These are phyloP conservation scores for Tinea trinotella DNA, from an alignment of 2,888 invertebrate species.

Conservation along the genomic window DNA sequence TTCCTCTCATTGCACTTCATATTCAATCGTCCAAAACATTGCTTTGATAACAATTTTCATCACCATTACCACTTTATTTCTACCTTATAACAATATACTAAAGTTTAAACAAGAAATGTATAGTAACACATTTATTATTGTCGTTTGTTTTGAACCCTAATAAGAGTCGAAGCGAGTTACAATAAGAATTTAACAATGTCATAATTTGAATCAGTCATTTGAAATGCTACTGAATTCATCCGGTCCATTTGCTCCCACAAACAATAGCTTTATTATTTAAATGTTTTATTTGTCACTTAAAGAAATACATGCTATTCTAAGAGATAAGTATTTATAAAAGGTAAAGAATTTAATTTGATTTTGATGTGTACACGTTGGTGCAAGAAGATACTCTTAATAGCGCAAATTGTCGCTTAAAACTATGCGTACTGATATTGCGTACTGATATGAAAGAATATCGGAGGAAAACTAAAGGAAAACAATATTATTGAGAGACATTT, in stretches of 20 bases:
- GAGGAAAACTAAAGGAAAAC: too few relatives aligned
- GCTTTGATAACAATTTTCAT: neutral
- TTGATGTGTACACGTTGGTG: too few relatives aligned
- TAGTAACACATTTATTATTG: neutral
- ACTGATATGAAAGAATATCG: too few relatives aligned
- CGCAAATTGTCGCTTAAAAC: too few relatives aligned
- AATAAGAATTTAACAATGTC: neutral
- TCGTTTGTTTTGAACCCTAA: too few relatives aligned
- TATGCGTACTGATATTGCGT: too few relatives aligned
- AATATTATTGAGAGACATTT: too few relatives aligned
- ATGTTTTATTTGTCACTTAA: neutral
- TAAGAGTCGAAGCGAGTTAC: neutral
- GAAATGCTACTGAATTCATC: neutral
- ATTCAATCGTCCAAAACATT: neutral
- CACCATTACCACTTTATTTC: neutral
- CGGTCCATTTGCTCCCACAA: neutral
- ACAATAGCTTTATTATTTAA: neutral
- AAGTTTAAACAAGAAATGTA: neutral
- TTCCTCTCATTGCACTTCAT: neutral
- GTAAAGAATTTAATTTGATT: too few relatives aligned
- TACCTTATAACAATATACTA: neutral
- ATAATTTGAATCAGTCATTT: neutral
- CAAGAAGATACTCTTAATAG: too few relatives aligned
- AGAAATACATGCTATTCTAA: too few relatives aligned
- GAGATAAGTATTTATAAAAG: too few relatives aligned